Conservation (phyloP, 2,113 vertebrate genomes). For the Daubentonia madagascariensis region DNA sequence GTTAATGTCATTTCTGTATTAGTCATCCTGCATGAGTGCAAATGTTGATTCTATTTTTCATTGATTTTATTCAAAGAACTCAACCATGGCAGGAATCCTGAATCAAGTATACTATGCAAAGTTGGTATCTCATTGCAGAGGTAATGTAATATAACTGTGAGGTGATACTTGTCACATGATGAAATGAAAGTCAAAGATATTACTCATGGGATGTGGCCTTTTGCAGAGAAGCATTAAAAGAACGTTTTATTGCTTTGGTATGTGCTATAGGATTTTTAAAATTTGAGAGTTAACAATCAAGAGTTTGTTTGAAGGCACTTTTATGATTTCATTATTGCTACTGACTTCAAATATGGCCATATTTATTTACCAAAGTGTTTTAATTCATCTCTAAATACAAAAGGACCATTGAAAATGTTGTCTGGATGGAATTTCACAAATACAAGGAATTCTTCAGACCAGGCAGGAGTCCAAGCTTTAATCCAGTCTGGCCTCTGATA, state of each 20-base stretch:
- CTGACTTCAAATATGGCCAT: conserved; percentile 52
- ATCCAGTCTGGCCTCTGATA: conserved; percentile 19
- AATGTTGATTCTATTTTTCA: conserved; percentile 33
- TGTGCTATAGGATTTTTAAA: background rate
- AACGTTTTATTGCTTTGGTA: background rate
- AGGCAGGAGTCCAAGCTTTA: conserved; percentile 49
- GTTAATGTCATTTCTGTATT: conserved; percentile 33
- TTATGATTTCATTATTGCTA: conserved; percentile 38
- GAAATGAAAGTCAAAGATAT: background rate
- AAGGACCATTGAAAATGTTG: conserved; percentile 53
- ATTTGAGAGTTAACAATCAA: conserved; percentile 29
- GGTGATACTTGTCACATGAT: background rate
- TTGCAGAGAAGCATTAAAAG: conserved; percentile 11
- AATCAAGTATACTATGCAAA: background rate
- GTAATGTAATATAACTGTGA: background rate
- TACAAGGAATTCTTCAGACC: conserved; percentile 45
- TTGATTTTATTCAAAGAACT: conserved; percentile 48
- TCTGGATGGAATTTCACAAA: conserved; percentile 55
- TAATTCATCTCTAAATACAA: conserved; percentile 61
- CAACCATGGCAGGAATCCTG: background rate
- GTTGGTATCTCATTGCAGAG: conserved; percentile 9
- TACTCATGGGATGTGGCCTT: background rate
- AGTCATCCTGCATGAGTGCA: background rate
- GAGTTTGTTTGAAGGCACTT: conserved; percentile 43
- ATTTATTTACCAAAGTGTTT: conserved; percentile 64